A percentile compares a stretch with the other conserved stretches of the same genome.
Evolutionary conservation across 1,140 invertebrate species (phyloP).

Genomic region (Cydia strobilella): DNA sequence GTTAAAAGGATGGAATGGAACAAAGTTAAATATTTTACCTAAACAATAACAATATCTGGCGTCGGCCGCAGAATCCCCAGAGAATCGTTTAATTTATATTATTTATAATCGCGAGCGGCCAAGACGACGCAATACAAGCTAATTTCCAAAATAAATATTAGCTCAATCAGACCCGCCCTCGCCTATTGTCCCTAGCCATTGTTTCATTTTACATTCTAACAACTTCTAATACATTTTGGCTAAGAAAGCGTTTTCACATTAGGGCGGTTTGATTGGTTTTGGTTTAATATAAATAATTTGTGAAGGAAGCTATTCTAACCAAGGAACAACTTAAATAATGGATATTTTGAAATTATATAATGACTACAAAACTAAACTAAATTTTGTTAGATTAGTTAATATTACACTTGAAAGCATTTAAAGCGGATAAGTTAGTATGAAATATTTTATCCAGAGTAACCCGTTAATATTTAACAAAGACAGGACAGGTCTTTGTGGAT

Average conservation of each 20-base stretch:
- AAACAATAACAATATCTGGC: conserved; percentile 64
- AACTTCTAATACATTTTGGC: not conserved
- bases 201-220: conserved; percentile 38
- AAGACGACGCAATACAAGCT: conserved; percentile 67
- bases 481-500: too few relatives aligned
- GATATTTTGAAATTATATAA: not conserved
- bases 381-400: too few relatives aligned
- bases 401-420: too few relatives aligned
- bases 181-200: conserved; percentile 33
- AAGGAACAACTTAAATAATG: not conserved
- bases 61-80: conserved; percentile 46
- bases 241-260: conserved; percentile 16
- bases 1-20: not conserved
- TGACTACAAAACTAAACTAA: not conserved
- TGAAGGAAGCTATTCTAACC: not conserved
- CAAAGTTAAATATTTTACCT: conserved; percentile 59
- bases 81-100: conserved; percentile 72
- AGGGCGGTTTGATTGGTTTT: conserved; percentile 28
- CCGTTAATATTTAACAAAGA: too few relatives aligned
- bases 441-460: too few relatives aligned
- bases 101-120: conserved; percentile 63
- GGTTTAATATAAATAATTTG: conserved; percentile 13
- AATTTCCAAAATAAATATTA: conserved; percentile 81
- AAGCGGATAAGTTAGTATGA: too few relatives aligned
- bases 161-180: conserved; percentile 68